These are phyloP conservation scores for Conomelus anceps DNA, from an alignment of 2,888 invertebrate species.

Conservation along the genomic window DNA sequence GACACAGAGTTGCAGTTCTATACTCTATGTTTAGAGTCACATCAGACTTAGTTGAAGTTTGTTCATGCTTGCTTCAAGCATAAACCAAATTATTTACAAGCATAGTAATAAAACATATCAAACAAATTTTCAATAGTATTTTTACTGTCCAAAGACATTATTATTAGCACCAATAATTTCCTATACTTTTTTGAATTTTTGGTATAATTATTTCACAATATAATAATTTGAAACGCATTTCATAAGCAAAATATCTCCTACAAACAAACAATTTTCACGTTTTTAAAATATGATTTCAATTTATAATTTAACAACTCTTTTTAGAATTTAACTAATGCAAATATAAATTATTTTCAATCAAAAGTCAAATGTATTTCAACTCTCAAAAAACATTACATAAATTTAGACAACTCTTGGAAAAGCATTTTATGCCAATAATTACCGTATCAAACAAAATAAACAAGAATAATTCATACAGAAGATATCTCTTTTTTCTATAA, in stretches of 20 bases:
- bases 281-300: not conserved
- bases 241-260: not conserved
- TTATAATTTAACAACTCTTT: not conserved
- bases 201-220: not conserved
- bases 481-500: not conserved
- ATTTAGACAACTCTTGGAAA: not conserved
- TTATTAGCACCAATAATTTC: not conserved
- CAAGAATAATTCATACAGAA: not conserved
- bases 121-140: not conserved
- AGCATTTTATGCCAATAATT: not conserved
- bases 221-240: not conserved
- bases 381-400: not conserved
- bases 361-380: not conserved
- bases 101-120: not conserved
- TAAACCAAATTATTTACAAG: not conserved
- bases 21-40: constrained; percentile 34
- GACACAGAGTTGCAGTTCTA: constrained; percentile 34
- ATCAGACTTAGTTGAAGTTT: constrained; percentile 30
- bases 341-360: not conserved
- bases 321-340: not conserved
- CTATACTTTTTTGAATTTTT: not conserved
- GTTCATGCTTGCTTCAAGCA: constrained; percentile 18
- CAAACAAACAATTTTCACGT: not conserved
- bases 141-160: not conserved
- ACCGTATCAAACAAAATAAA: not conserved